Base-by-base conservation (phyloP, 2,888 invertebrate genomes). In the Sinelater perroti region DNA sequence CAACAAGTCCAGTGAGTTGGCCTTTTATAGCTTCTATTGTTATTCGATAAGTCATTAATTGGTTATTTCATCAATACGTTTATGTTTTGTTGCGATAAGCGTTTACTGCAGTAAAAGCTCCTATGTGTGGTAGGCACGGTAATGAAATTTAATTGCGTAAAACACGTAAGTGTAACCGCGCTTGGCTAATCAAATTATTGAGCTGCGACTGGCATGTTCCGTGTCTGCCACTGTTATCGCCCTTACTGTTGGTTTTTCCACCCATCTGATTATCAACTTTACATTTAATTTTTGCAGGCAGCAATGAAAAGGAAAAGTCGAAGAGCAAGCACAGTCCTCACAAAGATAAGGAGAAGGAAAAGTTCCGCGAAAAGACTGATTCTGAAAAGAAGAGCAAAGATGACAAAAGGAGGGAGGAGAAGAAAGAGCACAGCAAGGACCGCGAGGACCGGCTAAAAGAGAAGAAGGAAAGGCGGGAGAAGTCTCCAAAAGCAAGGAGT, bases 261-360 rank as follows among this genome's bases (percentile, higher is more conserved):
- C 13, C 13, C 10, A 11, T 10, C 13, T 10, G 3, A 30, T 30
- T 10, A 30, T 1, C 13, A 30, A 11, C 3, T 10, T 10, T 11
- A 11, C 3, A 11, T 30, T 30, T 76, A 64, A 69, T 67, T 71
- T 30, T 72, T 74, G 36, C 72, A 76, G 38, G 66, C 74, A 58
- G 51, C 10, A 26, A 60, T 44, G 63, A 67, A 4, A 70, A 78
- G 76, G 61, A 79, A 69, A 75, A 75, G 67, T 50, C 62, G 54
- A 70, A 81, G 78, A 70, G 67, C 61, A 85, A 85, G 68, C 81
- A 80, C 45, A 85, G 83, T 65, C 84, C 84, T 1, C 82, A 84
- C 60, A 87, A 84, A 65, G 75, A 83, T 62, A 87, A 84, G 65
- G 75, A 83, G 63, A 67, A 84, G 65, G 78, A 75, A 18, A 79